Evolutionary conservation across 1,140 invertebrate genomes (phyloP).

Genomic region (Drosophila nigrodunni): DNA sequence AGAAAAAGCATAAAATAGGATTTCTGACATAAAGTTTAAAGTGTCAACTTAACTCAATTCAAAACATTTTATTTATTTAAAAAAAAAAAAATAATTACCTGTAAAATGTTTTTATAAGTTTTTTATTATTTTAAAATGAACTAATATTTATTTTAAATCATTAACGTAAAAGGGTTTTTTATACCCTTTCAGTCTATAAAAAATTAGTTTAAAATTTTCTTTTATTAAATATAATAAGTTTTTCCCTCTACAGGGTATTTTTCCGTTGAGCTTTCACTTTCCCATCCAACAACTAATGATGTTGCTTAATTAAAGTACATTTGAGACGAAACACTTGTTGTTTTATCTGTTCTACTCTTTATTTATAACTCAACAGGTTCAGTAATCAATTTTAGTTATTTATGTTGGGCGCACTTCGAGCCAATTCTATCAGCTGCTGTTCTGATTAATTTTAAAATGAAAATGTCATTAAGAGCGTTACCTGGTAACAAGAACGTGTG

Average conservation of each 20-base stretch:
- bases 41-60: too few relatives aligned
- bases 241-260: constrained; percentile 8
- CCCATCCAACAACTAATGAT: constrained; percentile 5
- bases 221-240: not conserved
- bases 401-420: constrained; percentile 12
- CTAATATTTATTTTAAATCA: too few relatives aligned
- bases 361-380: constrained; percentile 2
- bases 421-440: constrained; percentile 13
- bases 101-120: too few relatives aligned
- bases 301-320: constrained; percentile 17
- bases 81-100: too few relatives aligned
- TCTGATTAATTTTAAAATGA: constrained; percentile 12
- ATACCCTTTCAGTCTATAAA: too few relatives aligned
- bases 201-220: too few relatives aligned
- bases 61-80: too few relatives aligned
- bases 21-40: too few relatives aligned
- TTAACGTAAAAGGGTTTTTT: too few relatives aligned
- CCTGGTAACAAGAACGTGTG: constrained; percentile 18
- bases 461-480: constrained; percentile 3
- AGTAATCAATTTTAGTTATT: constrained; percentile 11
- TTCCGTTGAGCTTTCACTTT: not conserved
- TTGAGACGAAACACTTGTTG: not conserved
- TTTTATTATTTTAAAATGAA: too few relatives aligned
- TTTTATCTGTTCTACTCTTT: constrained; percentile 1
- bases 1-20: not conserved